Conservation (phyloP, 2,888 invertebrate genomes). For the Calameuta pallipes region DNA sequence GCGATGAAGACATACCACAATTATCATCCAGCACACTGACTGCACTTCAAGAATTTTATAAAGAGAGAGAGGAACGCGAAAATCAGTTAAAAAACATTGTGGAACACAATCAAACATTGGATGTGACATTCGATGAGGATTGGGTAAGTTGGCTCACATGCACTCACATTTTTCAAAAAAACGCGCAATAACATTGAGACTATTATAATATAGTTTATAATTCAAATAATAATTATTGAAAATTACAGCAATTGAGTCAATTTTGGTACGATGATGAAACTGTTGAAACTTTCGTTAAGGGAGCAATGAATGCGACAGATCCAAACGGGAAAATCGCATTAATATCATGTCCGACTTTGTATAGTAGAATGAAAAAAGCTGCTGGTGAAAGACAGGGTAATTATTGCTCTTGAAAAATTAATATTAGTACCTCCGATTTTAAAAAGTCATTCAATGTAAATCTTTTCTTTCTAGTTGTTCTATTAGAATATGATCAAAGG, state of each 20-base stretch:
- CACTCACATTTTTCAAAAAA: neutral
- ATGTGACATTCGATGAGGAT: constrained; percentile 78
- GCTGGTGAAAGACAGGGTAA: constrained; percentile 68
- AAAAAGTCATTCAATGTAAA: constrained; percentile 2
- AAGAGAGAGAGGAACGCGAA: constrained; percentile 75
- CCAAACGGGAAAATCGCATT: constrained; percentile 78
- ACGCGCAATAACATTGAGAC: neutral
- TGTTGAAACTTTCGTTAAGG: constrained; percentile 76
- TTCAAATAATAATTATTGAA: neutral
- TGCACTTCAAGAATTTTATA: constrained; percentile 82
- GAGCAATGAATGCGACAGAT: constrained; percentile 71
- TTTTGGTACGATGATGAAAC: constrained; percentile 96
- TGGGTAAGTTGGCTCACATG: constrained; percentile 73
- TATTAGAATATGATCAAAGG: constrained; percentile 88
- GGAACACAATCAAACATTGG: constrained; percentile 53
- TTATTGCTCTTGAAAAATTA: neutral
- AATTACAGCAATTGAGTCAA: constrained; percentile 91
- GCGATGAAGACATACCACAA: constrained; percentile 34
- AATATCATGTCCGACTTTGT: constrained; percentile 90
- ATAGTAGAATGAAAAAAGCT: constrained; percentile 73
- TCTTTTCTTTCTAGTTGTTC: constrained; percentile 69
- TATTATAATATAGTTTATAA: neutral
- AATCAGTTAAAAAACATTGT: constrained; percentile 67
- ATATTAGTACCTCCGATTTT: constrained; percentile 3
- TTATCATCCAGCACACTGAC: constrained; percentile 79